Percentiles rank a stretch among this genome's conserved stretches.
Conservation (phyloP, 1,140 invertebrate genomes). For the Ptiloglossa arizonensis region DNA sequence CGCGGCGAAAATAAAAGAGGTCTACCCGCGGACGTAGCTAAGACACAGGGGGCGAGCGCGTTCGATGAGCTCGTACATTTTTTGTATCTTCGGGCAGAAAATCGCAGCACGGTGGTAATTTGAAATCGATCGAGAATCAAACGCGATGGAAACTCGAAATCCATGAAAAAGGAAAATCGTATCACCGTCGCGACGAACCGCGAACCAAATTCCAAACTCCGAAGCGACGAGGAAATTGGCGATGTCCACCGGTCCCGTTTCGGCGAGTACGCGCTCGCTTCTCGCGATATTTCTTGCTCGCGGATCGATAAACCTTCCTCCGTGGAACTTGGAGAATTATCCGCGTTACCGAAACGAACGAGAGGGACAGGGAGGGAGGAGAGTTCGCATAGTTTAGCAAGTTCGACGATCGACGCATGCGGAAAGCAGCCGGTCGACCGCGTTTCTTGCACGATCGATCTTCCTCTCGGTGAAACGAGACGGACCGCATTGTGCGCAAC, state of each 20-base stretch:
- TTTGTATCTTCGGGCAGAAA: too few relatives aligned
- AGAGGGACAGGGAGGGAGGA: neutral
- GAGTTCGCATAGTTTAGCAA: constrained; percentile 26
- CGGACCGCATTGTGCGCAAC: neutral
- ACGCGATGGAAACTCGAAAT: too few relatives aligned
- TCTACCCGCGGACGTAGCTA: too few relatives aligned
- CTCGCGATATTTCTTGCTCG: neutral
- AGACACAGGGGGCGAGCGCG: too few relatives aligned
- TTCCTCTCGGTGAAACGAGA: neutral
- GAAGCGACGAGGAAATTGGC: too few relatives aligned
- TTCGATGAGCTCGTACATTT: too few relatives aligned
- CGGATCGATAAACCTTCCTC: neutral
- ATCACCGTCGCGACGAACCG: too few relatives aligned
- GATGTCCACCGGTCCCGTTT: neutral
- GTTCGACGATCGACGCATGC: constrained; percentile 15
- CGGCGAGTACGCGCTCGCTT: constrained; percentile 4
- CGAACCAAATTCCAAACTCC: neutral
- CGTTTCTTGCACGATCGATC: constrained; percentile 6
- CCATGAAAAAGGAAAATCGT: too few relatives aligned
- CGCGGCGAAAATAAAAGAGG: too few relatives aligned
- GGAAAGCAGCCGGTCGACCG: neutral
- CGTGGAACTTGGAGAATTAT: constrained; percentile 6
- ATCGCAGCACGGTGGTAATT: too few relatives aligned
- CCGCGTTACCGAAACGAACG: constrained; percentile 6
- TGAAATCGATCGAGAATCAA: too few relatives aligned